Evolutionary conservation across 2,888 invertebrate species (phyloP), one percentile per base, ranked within the genome.

Genomic region (Itoplectis maculator): DNA sequence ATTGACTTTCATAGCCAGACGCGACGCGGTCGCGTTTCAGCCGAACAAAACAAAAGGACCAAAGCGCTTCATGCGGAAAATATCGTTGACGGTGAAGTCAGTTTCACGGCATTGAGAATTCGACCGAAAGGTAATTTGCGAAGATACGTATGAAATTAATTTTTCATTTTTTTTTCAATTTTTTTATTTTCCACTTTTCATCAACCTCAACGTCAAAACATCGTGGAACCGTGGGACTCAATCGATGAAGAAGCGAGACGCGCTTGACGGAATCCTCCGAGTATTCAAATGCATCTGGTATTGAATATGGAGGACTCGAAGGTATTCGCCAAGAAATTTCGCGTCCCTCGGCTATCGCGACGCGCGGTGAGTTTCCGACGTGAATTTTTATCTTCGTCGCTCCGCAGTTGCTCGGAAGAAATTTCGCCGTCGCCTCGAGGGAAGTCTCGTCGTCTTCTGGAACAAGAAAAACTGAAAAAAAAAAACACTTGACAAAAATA

Each of bases 251-350:
- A 7, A 6, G 15, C 29, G 8, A 49, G 37, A 51, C 13, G 18
- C 5, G 37, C 37, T 40, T 37, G 54, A 69, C 15, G 69, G 37
- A 40, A 51, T 54, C 37, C 69, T 51, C 18, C 18, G 54, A 20
- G 18, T 51, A 69, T 69, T 69, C 69, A 69, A 51, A 68, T 69
- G 49, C 54, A 18, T 54, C 40, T 69, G 11, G 68, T 37, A 63
- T 20, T 18, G 8, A 49, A 51, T 47, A 51, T 49, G 37, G 49
- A 47, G 68, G 15, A 68, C 6, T 29, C 35, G 49, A 68, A 68
- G 68, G 18, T 49, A 68, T 68, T 51, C 40, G 40, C 35, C 54
- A 20, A 45, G 51, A 69, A 54, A 69, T 40, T 69, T 20, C 69
- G 7, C 15, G 23, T 40, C 13, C 20, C 54, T 7, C 11, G 29